Evolutionary conservation across 2,888 invertebrate genomes (phyloP), one percentile per base, ranked within the genome.

Genomic region (Eretmocerus hayati): DNA sequence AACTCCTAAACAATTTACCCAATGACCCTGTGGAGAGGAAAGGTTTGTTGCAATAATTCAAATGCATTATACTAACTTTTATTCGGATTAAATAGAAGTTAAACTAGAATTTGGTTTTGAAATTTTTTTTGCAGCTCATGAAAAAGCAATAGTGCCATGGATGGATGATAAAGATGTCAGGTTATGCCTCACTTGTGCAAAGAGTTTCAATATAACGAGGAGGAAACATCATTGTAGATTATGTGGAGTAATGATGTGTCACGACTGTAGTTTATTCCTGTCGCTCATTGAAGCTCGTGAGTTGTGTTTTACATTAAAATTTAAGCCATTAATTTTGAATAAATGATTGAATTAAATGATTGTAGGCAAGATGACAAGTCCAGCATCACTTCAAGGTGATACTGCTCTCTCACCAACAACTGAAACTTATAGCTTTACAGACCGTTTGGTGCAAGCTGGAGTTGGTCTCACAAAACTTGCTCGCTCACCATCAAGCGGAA

Each of bases 151-250:
- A 48, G 96, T 97, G 4, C 85, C 88, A 26, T 99, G 99, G 99
- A 75, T 92, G 37, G 90, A 93, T 63, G 97, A 97, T 30, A 82
- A 82, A 40, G 87, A 87, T 45, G 94, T 93, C 1, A 86, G 85
- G 54, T 73, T 90, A 8, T 99, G 97, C 69, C 92, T 93, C 0
- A 86, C 83, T 57, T 99, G 99, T 75, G 89, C 92, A 0, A 84
- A 85, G 65, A 78, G 83, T 38, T 99, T 99, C 72, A 86, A 87
- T 62, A 72, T 94, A 48, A 84, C 92, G 0, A 77, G 91, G 50
- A 77, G 97, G 56, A 90, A 94, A 69, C 97, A 99, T 73, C 99
- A 99, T 73, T 99, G 99, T 66, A 78, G 96, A 53, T 77, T 97
- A 4, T 97, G 92, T 69, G 96, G 96, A 1, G 87, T 89, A 48